Percentiles rank a stretch among this genome's conserved stretches.
Evolutionary conservation across 64 coral and sea anemone genomes (phyloP).

Genomic region (Montipora cactus): DNA sequence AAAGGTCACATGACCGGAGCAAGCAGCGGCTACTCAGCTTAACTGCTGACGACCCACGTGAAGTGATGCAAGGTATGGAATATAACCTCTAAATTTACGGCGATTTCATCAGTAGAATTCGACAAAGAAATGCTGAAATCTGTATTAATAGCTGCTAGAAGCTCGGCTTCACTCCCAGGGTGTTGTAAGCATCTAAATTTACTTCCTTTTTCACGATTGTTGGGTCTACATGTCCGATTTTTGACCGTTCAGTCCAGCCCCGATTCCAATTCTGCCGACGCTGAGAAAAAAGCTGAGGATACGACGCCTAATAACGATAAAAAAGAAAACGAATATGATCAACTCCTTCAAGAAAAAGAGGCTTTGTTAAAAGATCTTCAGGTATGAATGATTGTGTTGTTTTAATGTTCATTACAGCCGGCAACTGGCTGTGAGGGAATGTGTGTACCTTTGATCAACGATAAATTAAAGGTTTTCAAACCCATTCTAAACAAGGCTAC

Average conservation of each 20-base stretch:
- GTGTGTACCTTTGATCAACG: too few species aligned
- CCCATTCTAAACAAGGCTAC: too few species aligned
- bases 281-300: constrained; percentile 51
- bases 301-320: neutral
- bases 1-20: neutral
- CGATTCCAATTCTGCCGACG: neutral
- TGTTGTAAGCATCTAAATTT: constrained; percentile 19
- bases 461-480: too few species aligned
- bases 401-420: too few species aligned
- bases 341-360: constrained; percentile 72
- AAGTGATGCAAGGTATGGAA: constrained; percentile 26
- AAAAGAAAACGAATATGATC: constrained; percentile 72
- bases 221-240: constrained; percentile 28
- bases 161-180: constrained; percentile 38
- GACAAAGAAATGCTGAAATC: constrained; percentile 58
- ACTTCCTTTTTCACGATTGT: constrained; percentile 16
- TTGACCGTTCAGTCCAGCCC: constrained; percentile 29
- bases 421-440: too few species aligned
- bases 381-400: constrained; percentile 32
- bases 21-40: neutral
- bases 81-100: neutral
- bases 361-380: constrained; percentile 80
- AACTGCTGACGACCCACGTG: neutral
- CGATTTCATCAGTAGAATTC: neutral
- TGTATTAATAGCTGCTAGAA: constrained; percentile 20